phyloP scores from a whole-genome alignment of 2,888 invertebrate species.

The Papilio elwesi region DNA sequence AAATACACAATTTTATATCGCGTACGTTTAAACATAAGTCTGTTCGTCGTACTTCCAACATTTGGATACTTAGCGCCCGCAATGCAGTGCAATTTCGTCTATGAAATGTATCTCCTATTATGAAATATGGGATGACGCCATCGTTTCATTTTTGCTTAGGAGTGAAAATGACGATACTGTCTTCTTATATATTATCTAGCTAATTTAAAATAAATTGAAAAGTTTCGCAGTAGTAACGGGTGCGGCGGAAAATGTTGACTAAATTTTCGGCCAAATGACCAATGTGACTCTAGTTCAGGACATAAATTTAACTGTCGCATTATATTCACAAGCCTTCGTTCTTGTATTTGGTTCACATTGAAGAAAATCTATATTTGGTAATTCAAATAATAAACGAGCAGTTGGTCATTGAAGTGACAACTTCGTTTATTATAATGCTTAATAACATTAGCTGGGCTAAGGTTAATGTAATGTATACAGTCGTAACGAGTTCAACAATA shows the following conservation, averaged over 20 bases:
- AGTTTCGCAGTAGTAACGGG: not conserved
- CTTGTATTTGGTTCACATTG: constrained; percentile 30
- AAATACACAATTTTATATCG: no score
- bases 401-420: constrained; percentile 29
- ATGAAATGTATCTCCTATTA: no score
- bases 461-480: constrained; percentile 17
- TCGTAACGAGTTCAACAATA: constrained; percentile 9
- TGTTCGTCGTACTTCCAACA: no score
- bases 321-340: constrained; percentile 20
- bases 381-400: constrained; percentile 16
- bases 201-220: not conserved
- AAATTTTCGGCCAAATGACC: not conserved
- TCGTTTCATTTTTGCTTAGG: no score
- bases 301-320: constrained; percentile 22
- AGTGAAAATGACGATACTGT: no score
- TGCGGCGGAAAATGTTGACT: not conserved
- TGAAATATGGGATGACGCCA: no score
- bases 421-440: constrained; percentile 26
- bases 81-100: no score
- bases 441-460: constrained; percentile 25
- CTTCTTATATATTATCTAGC: not conserved
- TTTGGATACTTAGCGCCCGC: no score
- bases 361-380: constrained; percentile 35
- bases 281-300: constrained; percentile 4
- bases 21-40: no score